Conservation (phyloP, 2,113 vertebrate species). For the Sander lucioperca region DNA sequence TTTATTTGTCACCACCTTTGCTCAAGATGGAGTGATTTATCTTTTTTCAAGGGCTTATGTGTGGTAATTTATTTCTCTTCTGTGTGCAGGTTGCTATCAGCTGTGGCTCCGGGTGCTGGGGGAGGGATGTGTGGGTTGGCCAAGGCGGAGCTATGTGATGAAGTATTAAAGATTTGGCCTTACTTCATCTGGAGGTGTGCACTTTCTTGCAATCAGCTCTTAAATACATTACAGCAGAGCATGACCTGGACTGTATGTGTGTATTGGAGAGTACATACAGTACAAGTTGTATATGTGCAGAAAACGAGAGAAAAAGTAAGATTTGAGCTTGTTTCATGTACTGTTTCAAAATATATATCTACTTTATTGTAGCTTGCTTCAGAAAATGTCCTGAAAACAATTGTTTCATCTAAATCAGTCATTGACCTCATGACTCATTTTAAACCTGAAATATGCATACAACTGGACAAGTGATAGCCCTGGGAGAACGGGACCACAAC, state of each 20-base stretch:
- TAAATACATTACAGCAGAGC: conserved; percentile 13
- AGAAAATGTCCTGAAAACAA: neutral
- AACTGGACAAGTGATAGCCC: conserved; percentile 61
- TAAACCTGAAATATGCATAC: conserved; percentile 6
- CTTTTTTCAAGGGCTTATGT: conserved; percentile 19
- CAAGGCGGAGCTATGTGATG: conserved; percentile 33
- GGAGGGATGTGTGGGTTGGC: conserved; percentile 29
- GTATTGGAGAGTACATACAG: neutral
- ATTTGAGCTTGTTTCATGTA: too few relatives aligned
- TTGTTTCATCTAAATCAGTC: neutral
- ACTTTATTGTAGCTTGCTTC: neutral
- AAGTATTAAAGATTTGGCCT: conserved; percentile 61
- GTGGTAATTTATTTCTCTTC: conserved; percentile 48
- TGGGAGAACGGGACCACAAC: conserved; percentile 52
- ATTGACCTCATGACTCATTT: neutral
- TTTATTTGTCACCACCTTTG: conserved; percentile 30
- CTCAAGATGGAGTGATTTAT: conserved; percentile 45
- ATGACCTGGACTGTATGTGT: conserved; percentile 15
- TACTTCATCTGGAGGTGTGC: conserved; percentile 46
- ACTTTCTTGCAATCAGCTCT: conserved; percentile 26
- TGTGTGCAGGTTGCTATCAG: conserved; percentile 30
- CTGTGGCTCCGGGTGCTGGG: conserved; percentile 25
- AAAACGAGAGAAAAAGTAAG: neutral
- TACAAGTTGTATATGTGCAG: neutral
- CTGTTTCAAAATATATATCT: neutral